Percentiles rank a stretch among this genome's conserved stretches.
These are phyloP conservation scores for Megalops cyprinoides DNA, from an alignment of 2,797 vertebrate species.

Conservation along the genomic window DNA sequence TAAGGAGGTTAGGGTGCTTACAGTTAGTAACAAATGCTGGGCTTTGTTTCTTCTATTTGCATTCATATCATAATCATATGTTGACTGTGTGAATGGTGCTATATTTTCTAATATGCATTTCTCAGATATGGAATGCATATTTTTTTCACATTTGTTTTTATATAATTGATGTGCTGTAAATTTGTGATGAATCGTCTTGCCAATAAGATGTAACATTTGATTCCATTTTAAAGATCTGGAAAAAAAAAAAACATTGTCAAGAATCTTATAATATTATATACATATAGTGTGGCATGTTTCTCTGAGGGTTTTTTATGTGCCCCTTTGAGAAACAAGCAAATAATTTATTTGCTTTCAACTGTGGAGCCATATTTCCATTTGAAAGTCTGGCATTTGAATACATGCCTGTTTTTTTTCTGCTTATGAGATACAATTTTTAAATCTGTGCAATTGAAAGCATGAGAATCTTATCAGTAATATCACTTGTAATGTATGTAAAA, in stretches of 20 bases:
- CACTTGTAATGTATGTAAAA: slow-evolving; percentile 75
- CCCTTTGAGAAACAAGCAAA: slow-evolving; percentile 64
- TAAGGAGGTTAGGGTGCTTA: background rate
- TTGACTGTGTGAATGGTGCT: background rate
- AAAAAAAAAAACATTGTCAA: slow-evolving; percentile 79
- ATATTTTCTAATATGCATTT: slow-evolving; percentile 51
- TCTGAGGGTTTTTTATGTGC: slow-evolving; percentile 51
- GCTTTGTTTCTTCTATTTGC: background rate
- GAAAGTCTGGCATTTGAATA: slow-evolving; percentile 90
- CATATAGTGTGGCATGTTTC: slow-evolving; percentile 79
- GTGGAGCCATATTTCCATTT: slow-evolving; percentile 77
- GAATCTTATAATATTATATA: slow-evolving; percentile 76
- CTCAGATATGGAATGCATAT: slow-evolving; percentile 69
- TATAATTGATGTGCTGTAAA: slow-evolving; percentile 76
- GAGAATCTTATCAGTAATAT: slow-evolving; percentile 66
- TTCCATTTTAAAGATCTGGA: slow-evolving; percentile 78
- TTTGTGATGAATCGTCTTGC: slow-evolving; percentile 77
- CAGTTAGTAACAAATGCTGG: background rate
- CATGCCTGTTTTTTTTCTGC: slow-evolving; percentile 68
- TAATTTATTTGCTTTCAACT: slow-evolving; percentile 89
- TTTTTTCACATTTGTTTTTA: slow-evolving; percentile 63
- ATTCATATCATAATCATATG: background rate
- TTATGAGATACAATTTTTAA: slow-evolving; percentile 76
- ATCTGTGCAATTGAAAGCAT: slow-evolving; percentile 68
- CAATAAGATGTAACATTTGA: slow-evolving; percentile 78